These are phyloP conservation scores for Sitta europaea DNA, from an alignment of 2,113 vertebrate genomes.

Conservation along the genomic window DNA sequence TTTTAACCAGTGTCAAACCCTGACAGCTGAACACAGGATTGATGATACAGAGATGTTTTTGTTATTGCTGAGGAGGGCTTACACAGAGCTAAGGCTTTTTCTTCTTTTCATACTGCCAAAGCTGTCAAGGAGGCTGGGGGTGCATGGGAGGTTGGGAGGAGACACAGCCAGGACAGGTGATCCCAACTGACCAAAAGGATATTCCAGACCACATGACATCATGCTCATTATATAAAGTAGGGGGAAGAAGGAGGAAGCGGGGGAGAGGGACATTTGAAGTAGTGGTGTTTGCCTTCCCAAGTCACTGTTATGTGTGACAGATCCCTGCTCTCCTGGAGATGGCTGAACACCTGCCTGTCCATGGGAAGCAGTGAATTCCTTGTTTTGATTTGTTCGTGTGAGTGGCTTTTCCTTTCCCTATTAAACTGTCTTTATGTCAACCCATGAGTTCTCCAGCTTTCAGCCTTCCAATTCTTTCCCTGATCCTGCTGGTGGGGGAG, in stretches of 20 bases:
- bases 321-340: background rate
- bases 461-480: background rate
- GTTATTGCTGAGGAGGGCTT: background rate
- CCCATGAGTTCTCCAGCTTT: background rate
- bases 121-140: too few relatives aligned
- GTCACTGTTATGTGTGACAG: background rate
- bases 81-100: background rate
- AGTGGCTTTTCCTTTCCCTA: background rate
- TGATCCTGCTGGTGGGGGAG: background rate
- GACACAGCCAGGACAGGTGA: background rate
- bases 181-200: background rate
- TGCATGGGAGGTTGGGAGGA: too few relatives aligned
- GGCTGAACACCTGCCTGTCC: background rate
- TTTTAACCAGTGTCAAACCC: background rate
- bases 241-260: background rate
- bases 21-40: background rate
- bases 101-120: background rate
- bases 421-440: background rate
- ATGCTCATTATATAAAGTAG: background rate
- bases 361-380: background rate
- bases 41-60: background rate
- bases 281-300: background rate
- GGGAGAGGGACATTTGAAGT: background rate
- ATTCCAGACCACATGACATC: background rate
- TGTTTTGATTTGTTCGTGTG: background rate